These are phyloP conservation scores for Antheraea yamamai DNA, from an alignment of 2,888 invertebrate genomes.

Conservation along the genomic window DNA sequence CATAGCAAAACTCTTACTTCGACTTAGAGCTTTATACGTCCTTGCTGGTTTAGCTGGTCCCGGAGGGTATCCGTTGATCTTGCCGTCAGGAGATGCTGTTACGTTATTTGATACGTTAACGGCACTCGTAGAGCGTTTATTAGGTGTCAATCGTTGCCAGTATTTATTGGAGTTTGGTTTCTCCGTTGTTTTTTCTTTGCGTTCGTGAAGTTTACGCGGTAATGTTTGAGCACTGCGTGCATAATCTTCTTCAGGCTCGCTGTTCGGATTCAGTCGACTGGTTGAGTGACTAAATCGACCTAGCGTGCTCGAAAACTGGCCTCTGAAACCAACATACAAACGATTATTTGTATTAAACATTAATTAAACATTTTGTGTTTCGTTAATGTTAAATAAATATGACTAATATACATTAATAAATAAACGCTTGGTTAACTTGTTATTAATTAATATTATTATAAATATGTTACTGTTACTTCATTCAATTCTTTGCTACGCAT, in stretches of 20 bases:
- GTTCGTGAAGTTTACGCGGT: slow-evolving; percentile 85
- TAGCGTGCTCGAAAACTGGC: slow-evolving; percentile 87
- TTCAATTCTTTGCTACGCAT: not conserved
- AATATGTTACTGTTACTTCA: not conserved
- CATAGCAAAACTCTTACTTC: slow-evolving; percentile 94
- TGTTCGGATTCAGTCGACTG: slow-evolving; percentile 85
- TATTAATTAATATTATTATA: not conserved
- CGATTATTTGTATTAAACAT: not conserved
- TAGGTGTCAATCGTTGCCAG: slow-evolving; percentile 78
- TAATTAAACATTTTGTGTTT: not conserved
- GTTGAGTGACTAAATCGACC: slow-evolving; percentile 93
- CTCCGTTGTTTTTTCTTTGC: slow-evolving; percentile 70
- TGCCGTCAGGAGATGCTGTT: slow-evolving; percentile 59
- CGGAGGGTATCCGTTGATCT: slow-evolving; percentile 75
- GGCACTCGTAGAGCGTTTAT: slow-evolving; percentile 82
- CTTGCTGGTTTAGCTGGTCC: slow-evolving; percentile 91
- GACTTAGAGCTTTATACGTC: slow-evolving; percentile 88
- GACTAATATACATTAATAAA: not conserved
- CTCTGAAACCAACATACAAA: slow-evolving; percentile 77
- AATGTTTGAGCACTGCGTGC: slow-evolving; percentile 88
- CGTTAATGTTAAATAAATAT: not conserved
- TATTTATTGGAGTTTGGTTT: slow-evolving; percentile 73
- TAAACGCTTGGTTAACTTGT: not conserved
- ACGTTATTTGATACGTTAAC: slow-evolving; percentile 84
- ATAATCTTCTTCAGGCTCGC: slow-evolving; percentile 76